Base-by-base conservation (phyloP, 2,113 vertebrate species). In the Psittacus erithacus region DNA sequence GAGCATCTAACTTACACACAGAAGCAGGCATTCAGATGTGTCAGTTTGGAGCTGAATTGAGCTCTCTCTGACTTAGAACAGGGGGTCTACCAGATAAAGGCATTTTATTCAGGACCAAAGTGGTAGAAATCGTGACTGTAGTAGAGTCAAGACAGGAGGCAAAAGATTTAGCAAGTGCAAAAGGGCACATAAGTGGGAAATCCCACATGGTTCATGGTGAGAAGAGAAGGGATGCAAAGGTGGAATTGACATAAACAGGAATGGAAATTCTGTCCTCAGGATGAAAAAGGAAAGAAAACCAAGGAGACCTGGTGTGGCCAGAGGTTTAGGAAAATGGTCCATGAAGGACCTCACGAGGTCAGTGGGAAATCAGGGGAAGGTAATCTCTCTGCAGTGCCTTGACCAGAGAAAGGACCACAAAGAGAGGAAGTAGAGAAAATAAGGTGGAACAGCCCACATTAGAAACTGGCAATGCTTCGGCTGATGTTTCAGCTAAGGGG, bases 201-300 rank as follows among this genome's bases (percentile, higher is more conserved):
- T 29, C 7, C 18, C 3, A 0, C 0, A 1, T 60, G 67, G 16
- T n/a, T 38, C 52, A 9, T 1, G 3, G 15, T 18, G 41, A 92
- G 63, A 80, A 74, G 28, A 91, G 68, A 77, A 70, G 9, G 39
- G 39, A 17, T 78, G 47, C 35, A 57, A 60, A 95, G 14, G 7
- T 82, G 29, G 9, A 74, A 76, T 23, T 39, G 43, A 18, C 3
- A 11, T 9, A 38, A 79, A 53, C 0, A 44, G 14, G 23, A 79
- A 59, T 52, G n/a, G 25, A 71, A 75, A 74, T 79, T 75, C 39
- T 38, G 2, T 9, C 57, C 25, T 65, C 4, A 11, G 64, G 16
- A 57, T 1, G 17, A 59, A 83, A 77, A 69, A 86, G 4, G 12
- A 86, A 13, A 62, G 17, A 86, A 67, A 86, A 88, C 0, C 9